phyloP scores from a whole-genome alignment of 1,140 invertebrate genomes.

The Subanguina moxae region DNA sequence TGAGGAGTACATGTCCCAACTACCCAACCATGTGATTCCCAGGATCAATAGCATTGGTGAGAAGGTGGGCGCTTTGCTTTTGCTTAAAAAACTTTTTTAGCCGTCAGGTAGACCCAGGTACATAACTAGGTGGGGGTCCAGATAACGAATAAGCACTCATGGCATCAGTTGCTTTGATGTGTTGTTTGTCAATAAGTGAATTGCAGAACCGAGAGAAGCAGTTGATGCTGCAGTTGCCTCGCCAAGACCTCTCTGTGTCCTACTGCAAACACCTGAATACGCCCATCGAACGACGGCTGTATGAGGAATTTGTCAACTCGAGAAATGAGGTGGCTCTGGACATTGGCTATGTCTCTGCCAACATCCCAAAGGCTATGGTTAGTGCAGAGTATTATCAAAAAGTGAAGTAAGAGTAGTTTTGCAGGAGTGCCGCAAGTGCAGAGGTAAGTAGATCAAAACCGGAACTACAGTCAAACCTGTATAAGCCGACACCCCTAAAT shows the following conservation, averaged over 20 bases:
- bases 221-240: slow-evolving; percentile 78
- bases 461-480: no score
- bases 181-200: no score
- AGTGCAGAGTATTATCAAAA: slow-evolving; percentile 60
- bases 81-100: no score
- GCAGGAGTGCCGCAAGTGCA: slow-evolving; percentile 69
- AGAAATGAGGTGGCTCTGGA: slow-evolving; percentile 89
- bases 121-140: no score
- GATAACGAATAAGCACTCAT: no score
- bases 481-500: no score
- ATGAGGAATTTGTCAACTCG: slow-evolving; percentile 77
- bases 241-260: slow-evolving; percentile 80
- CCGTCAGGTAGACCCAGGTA: no score
- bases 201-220: slow-evolving; percentile 70
- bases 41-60: slow-evolving; percentile 73
- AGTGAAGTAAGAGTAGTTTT: not conserved
- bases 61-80: slow-evolving; percentile 55
- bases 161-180: no score
- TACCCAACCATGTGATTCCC: slow-evolving; percentile 74
- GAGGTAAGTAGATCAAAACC: no score
- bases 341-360: slow-evolving; percentile 70
- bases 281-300: slow-evolving; percentile 54
- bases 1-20: slow-evolving; percentile 71
- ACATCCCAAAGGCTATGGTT: slow-evolving; percentile 52
- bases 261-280: slow-evolving; percentile 78